phyloP scores from a whole-genome alignment of 2,113 vertebrate species.

The Xenotilapia longispinis region DNA sequence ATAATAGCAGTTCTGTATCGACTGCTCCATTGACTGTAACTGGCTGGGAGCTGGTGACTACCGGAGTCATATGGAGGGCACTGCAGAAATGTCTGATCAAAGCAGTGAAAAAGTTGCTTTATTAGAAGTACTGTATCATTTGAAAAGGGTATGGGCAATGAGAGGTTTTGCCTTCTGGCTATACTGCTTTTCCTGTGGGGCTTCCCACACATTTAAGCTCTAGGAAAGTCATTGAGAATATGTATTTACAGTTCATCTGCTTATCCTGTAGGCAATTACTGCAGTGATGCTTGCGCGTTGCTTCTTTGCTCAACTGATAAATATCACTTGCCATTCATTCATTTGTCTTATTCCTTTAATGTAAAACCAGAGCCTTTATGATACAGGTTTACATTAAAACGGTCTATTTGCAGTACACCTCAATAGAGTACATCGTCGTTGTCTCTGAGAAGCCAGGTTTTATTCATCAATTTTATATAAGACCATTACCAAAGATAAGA shows the following conservation, averaged over 20 bases:
- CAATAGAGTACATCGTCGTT: background rate
- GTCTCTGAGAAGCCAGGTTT: background rate
- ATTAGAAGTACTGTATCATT: slow-evolving; percentile 14
- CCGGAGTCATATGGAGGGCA: slow-evolving; percentile 32
- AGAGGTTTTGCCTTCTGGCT: slow-evolving; percentile 27
- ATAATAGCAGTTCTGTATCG: slow-evolving; percentile 50
- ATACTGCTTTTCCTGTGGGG: background rate
- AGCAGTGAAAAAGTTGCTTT: slow-evolving; percentile 27
- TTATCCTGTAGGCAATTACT: slow-evolving; percentile 10
- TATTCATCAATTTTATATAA: background rate
- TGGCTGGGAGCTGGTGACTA: slow-evolving; percentile 15
- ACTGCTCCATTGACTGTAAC: slow-evolving; percentile 48
- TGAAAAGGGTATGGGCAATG: background rate
- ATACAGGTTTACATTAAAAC: background rate
- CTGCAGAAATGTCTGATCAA: slow-evolving; percentile 33
- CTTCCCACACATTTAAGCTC: slow-evolving; percentile 29
- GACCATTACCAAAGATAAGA: background rate
- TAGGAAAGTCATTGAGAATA: background rate
- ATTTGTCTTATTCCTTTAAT: background rate
- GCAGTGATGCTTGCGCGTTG: background rate
- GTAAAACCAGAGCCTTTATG: background rate
- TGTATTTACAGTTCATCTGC: background rate
- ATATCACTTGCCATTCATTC: background rate
- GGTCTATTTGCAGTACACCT: background rate
- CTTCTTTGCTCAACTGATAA: background rate